Percentiles rank a stretch among this genome's conserved stretches.
phyloP scores from a whole-genome alignment of 2,113 vertebrate genomes.

The Corythoichthys haematopterus region DNA sequence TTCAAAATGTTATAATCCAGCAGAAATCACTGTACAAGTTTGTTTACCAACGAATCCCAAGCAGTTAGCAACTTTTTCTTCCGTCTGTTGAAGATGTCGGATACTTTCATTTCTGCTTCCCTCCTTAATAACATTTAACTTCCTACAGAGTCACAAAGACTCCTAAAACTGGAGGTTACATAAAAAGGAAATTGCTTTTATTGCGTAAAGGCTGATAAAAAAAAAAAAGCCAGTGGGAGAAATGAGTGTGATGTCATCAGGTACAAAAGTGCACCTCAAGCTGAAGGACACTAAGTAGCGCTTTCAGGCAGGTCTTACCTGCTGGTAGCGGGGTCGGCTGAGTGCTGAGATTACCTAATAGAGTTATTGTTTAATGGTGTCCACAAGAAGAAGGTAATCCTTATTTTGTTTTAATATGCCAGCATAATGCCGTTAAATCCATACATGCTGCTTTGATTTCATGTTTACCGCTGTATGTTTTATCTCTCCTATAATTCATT shows the following conservation, averaged over 20 bases:
- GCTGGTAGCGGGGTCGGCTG: conserved; percentile 26
- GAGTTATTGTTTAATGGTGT: conserved; percentile 52
- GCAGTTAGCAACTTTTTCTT: not conserved
- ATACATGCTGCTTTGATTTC: not conserved
- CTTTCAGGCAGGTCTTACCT: conserved; percentile 23
- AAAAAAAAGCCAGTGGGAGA: conserved; percentile 15
- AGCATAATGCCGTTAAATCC: conserved; percentile 23
- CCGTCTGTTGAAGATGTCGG: too few species aligned
- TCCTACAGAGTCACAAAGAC: not conserved
- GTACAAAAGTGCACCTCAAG: conserved; percentile 10
- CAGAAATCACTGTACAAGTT: not conserved
- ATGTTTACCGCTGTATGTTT: not conserved
- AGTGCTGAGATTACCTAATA: conserved; percentile 33
- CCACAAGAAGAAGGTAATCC: conserved; percentile 17
- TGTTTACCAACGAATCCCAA: not conserved
- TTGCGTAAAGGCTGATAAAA: conserved; percentile 24
- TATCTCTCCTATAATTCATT: not conserved
- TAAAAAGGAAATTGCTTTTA: conserved; percentile 6
- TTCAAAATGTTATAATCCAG: not conserved
- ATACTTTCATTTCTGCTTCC: too few species aligned
- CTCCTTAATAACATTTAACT: not conserved
- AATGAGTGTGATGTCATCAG: conserved; percentile 23
- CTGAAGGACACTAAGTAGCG: conserved; percentile 18
- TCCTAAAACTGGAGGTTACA: conserved; percentile 2
- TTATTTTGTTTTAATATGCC: conserved; percentile 13